A percentile compares a stretch with the other conserved stretches of the same genome.
Conservation (phyloP, 2,113 vertebrate genomes). For the Corythaeola cristata region DNA sequence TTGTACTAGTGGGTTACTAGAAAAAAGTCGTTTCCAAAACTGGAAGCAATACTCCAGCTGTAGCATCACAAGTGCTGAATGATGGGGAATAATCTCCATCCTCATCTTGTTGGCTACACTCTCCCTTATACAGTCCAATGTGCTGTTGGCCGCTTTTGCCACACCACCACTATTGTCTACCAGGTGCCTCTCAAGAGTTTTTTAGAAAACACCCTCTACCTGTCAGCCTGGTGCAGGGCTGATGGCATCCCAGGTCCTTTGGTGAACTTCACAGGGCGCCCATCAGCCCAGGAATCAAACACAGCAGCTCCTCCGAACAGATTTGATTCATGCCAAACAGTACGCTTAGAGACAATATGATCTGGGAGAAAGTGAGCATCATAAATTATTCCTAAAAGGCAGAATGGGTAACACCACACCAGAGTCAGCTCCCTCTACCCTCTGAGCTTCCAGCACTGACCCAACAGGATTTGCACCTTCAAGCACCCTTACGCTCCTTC, state of each 20-base stretch:
- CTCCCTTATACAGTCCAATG: background rate
- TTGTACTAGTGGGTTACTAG: background rate
- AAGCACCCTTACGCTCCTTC: background rate
- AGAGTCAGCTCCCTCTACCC: background rate
- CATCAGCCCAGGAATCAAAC: background rate
- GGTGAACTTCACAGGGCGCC: background rate
- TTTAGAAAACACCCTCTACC: background rate
- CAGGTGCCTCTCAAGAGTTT: background rate
- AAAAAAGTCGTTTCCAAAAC: background rate
- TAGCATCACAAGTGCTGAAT: background rate
- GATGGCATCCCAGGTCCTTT: background rate
- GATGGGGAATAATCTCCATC: background rate
- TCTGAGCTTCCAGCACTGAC: background rate
- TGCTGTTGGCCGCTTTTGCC: background rate
- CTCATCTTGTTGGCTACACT: background rate
- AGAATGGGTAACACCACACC: background rate
- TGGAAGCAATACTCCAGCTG: background rate
- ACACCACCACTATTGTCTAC: background rate
- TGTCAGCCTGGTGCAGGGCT: background rate
- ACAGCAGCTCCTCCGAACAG: background rate
- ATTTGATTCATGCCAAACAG: background rate
- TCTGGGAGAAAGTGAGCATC: background rate
- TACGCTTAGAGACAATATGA: background rate
- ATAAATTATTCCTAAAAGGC: background rate
- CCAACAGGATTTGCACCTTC: background rate